These are phyloP conservation scores for Elephantulus edwardii DNA, from an alignment of 2,113 vertebrate species.

Conservation along the genomic window DNA sequence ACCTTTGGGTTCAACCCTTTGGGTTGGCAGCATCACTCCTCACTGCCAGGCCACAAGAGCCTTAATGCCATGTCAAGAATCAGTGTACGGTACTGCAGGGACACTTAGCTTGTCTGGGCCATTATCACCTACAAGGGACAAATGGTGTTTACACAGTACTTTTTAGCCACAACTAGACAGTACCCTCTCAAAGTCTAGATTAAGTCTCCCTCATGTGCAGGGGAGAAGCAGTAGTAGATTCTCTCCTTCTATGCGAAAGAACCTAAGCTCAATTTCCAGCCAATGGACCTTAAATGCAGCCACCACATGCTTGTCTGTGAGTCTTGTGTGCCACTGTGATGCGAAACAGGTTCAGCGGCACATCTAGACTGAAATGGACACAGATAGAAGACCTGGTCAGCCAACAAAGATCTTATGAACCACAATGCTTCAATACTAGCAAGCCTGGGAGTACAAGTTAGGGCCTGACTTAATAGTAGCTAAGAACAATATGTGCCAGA, in stretches of 20 bases:
- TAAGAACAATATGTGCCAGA: neutral
- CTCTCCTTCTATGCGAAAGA: neutral
- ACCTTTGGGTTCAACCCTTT: neutral
- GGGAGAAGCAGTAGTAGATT: neutral
- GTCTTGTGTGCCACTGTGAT: neutral
- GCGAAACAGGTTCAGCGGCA: neutral
- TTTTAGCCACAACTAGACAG: neutral
- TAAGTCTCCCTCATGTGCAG: neutral
- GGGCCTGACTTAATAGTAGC: neutral
- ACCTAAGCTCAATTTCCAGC: neutral
- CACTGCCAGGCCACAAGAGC: neutral
- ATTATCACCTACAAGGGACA: neutral
- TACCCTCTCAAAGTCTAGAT: neutral
- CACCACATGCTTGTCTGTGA: neutral
- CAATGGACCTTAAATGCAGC: neutral
- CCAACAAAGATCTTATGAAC: neutral
- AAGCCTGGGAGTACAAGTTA: neutral
- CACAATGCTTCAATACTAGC: neutral
- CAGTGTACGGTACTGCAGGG: neutral
- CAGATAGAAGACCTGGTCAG: neutral
- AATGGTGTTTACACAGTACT: neutral
- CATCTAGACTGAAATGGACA: neutral
- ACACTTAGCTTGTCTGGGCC: neutral
- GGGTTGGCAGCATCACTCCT: too few relatives aligned
- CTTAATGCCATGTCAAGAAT: neutral